Percentiles rank a stretch among this genome's conserved stretches.
phyloP scores from a whole-genome alignment of 2,888 invertebrate genomes.

The Lepidocyrtinus sp. region DNA sequence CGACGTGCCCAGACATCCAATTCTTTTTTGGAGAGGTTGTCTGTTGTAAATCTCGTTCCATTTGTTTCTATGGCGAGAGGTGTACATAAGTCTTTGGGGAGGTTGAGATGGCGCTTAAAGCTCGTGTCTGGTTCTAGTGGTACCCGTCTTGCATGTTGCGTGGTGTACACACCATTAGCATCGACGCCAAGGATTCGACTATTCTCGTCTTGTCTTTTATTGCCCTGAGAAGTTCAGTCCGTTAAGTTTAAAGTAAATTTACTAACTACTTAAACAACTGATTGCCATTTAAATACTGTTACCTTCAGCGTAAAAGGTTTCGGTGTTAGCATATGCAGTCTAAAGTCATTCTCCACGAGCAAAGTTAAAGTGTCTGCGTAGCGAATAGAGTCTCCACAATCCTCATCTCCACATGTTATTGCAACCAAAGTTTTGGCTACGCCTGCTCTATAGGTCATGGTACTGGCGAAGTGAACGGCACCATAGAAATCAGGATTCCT shows the following conservation, averaged over 20 bases:
- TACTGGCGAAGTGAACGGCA: conserved; percentile 71
- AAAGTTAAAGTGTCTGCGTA: conserved; percentile 71
- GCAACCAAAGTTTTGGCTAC: conserved; percentile 74
- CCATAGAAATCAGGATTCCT: conserved; percentile 70
- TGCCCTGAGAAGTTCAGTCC: conserved; percentile 32
- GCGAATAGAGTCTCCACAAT: conserved; percentile 70
- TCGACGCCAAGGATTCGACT: conserved; percentile 71
- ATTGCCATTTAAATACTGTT: no score
- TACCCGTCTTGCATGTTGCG: conserved; percentile 69
- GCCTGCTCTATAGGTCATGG: conserved; percentile 73
- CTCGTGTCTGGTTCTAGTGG: conserved; percentile 70
- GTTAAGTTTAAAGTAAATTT: conserved; percentile 11
- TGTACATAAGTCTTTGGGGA: conserved; percentile 72
- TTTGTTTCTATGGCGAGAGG: conserved; percentile 73
- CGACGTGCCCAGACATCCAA: conserved; percentile 72
- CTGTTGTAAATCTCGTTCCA: conserved; percentile 72
- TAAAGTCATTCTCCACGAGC: conserved; percentile 71
- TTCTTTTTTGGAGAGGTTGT: conserved; percentile 71
- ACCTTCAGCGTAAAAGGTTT: conserved; percentile 70
- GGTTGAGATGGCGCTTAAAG: conserved; percentile 71
- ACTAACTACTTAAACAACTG: background rate
- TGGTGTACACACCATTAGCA: conserved; percentile 71
- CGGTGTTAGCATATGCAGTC: conserved; percentile 71
- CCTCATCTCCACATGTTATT: conserved; percentile 72
- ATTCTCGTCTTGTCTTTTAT: conserved; percentile 51